A percentile compares a stretch with the other conserved stretches of the same genome.
phyloP scores from a whole-genome alignment of 2,888 invertebrate genomes.

The Cordilura impudica region DNA sequence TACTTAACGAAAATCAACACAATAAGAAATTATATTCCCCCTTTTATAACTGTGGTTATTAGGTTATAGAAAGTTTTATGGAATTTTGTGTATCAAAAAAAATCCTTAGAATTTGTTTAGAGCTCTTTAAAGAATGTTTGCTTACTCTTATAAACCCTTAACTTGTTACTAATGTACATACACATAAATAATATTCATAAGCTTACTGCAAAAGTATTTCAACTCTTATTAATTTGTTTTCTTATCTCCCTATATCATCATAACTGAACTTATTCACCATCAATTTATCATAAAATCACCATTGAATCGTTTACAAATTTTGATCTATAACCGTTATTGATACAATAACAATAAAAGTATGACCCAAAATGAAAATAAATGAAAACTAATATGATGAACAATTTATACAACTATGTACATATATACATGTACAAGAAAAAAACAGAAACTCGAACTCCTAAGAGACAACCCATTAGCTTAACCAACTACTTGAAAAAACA shows the following conservation, averaged over 20 bases:
- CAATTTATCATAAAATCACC: constrained; percentile 1
- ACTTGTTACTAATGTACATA: too few species aligned
- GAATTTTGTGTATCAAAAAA: too few species aligned
- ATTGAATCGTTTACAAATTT: neutral
- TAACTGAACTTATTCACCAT: neutral
- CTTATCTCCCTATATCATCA: neutral
- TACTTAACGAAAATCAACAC: too few species aligned
- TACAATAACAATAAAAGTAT: neutral
- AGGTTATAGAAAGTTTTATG: too few species aligned
- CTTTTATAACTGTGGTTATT: too few species aligned
- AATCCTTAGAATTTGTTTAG: too few species aligned
- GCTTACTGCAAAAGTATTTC: too few species aligned
- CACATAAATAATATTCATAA: too few species aligned
- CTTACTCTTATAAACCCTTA: too few species aligned
- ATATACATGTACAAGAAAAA: neutral
- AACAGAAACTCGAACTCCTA: constrained; percentile 7
- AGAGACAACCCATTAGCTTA: constrained; percentile 19
- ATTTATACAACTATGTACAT: neutral
- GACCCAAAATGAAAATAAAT: neutral
- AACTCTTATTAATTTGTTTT: neutral
- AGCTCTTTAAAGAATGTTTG: too few species aligned
- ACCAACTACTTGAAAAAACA: constrained; percentile 27
- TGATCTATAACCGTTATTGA: neutral
- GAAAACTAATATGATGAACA: neutral
- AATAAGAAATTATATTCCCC: too few species aligned